A percentile compares a stretch with the other conserved stretches of the same genome.
phyloP scores from a whole-genome alignment of 2,888 invertebrate species.

The Macrosiphum euphorbiae region DNA sequence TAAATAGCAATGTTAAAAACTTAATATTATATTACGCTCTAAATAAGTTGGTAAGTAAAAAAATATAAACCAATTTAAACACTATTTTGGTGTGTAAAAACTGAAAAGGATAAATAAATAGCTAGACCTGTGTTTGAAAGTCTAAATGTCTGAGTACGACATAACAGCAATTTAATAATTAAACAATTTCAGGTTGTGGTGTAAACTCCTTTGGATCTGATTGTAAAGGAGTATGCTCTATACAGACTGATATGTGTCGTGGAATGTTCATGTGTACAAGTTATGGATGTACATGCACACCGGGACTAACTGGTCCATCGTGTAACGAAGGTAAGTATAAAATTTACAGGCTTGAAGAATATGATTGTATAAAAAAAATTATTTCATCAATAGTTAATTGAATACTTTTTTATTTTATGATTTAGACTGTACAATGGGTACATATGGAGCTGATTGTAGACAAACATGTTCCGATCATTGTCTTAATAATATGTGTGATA shows the following conservation, averaged over 20 bases:
- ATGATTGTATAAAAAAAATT: background rate
- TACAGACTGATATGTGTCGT: background rate
- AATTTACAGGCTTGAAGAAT: background rate
- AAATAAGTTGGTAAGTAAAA: no score
- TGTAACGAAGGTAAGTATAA: background rate
- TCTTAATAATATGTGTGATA: background rate
- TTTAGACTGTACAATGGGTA: background rate
- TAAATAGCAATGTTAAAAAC: no score
- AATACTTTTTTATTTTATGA: background rate
- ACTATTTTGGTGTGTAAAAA: background rate
- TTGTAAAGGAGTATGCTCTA: constrained; percentile 23
- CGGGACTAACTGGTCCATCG: constrained; percentile 2
- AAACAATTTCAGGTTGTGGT: constrained; percentile 11
- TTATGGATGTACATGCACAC: constrained; percentile 28
- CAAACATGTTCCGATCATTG: background rate
- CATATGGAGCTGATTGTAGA: constrained; percentile 4
- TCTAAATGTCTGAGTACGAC: background rate
- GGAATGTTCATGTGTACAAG: constrained; percentile 33
- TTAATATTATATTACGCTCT: no score
- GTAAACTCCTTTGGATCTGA: background rate
- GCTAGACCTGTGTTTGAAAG: background rate
- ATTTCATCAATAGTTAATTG: background rate
- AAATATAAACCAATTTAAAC: no score
- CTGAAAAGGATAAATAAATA: background rate
- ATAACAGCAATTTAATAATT: background rate